Evolutionary conservation across 2,113 vertebrate genomes (phyloP).

Genomic region (Hypanus sabinus): DNA sequence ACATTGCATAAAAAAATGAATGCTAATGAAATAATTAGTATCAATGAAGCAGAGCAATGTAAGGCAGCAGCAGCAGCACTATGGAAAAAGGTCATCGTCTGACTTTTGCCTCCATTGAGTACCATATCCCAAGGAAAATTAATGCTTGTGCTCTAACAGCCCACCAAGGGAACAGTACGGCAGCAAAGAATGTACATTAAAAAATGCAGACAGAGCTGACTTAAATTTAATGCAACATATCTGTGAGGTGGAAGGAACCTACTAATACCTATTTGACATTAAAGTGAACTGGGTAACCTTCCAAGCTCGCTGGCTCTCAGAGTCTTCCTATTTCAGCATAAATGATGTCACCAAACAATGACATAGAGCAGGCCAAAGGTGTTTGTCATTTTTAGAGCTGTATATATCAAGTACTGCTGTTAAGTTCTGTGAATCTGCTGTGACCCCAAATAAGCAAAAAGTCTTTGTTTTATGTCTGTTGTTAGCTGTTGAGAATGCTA

Average conservation of each 20-base stretch:
- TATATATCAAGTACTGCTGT: conserved; percentile 30
- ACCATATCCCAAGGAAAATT: conserved; percentile 26
- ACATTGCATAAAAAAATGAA: conserved; percentile 31
- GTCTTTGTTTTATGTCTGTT: conserved; percentile 7
- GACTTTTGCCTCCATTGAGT: conserved; percentile 24
- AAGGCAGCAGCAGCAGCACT: conserved; percentile 1
- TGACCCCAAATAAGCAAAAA: conserved; percentile 28
- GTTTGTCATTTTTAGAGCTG: conserved; percentile 34
- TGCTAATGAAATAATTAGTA: conserved; percentile 30
- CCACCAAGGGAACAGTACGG: conserved; percentile 11
- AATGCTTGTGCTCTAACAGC: conserved; percentile 25
- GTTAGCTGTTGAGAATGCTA: not conserved
- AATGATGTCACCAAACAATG: conserved; percentile 34
- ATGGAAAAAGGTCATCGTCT: conserved; percentile 13
- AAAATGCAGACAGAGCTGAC: conserved; percentile 2
- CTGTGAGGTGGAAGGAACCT: conserved; percentile 19
- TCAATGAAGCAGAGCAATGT: conserved; percentile 29
- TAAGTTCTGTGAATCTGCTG: conserved; percentile 7
- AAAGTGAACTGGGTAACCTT: conserved; percentile 22
- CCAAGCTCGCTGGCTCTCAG: not conserved
- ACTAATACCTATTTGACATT: conserved; percentile 19
- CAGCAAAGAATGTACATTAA: conserved; percentile 24
- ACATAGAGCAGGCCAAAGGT: conserved; percentile 28
- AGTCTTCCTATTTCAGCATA: not conserved
- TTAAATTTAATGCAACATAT: conserved; percentile 13